Evolutionary conservation across 2,888 invertebrate species (phyloP), one percentile per base, ranked within the genome.

Genomic region (Spicauda simplicius): DNA sequence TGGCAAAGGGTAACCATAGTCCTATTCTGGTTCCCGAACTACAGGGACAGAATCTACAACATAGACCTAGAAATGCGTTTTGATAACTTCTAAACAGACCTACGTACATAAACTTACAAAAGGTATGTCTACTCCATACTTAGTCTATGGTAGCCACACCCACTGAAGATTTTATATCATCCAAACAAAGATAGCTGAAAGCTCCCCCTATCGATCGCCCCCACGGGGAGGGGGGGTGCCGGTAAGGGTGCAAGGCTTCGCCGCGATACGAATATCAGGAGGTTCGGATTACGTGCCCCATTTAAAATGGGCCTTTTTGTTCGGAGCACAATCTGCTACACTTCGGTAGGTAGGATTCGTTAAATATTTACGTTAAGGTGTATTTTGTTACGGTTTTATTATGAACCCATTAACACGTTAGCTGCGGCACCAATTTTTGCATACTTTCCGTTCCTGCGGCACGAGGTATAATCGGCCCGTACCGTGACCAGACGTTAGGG

Each of bases 121-220:
- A 48, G 16, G 48, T 25, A 61, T 16, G 3, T 61, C 60, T 61
- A 37, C 33, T 8, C 11, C 2, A 1, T 14, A 53, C 33, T 14
- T 37, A 1, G 19, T 61, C 65, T 66, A 16, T 60, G 33, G 30
- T 48, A 48, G 65, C 87, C 88, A 86, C 88, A 84, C 90, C 90
- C 86, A 79, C 84, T 80, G 65, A 87, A 88, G 89, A 88, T 88
- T 89, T 87, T 87, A 85, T 89, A 87, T 88, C 84, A 87, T 84
- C 84, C 88, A 90, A 91, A 90, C 90, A 90, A 90, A 88, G 88
- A 87, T 82, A 81, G 71, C 72, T 71, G 65, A 66, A 66, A 66
- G 65, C 73, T 72, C 74, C 78, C 75, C 70, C 63, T 77, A 82
- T 83, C 77, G 84, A 82, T 77, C 80, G 72, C 16, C 64, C 64